phyloP scores from a whole-genome alignment of 1,140 invertebrate species.

The Zaprionus camerounensis region DNA sequence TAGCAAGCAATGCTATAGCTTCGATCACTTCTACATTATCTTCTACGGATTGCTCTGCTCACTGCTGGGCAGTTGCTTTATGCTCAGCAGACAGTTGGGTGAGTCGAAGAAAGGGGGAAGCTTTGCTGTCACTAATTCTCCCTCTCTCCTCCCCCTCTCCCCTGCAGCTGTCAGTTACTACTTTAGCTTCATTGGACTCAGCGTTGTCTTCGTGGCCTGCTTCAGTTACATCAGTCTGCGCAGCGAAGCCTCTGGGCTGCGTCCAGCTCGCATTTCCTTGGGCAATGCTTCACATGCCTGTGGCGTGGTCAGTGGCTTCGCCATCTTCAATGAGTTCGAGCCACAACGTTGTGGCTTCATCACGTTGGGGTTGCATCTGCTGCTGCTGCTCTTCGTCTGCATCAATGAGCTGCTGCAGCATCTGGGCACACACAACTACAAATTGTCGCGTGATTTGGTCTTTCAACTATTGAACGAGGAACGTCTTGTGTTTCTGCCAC shows the following conservation, averaged over 20 bases:
- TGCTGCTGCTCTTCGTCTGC: conserved; percentile 53
- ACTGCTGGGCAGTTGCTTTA: conserved; percentile 73
- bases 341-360: conserved; percentile 63
- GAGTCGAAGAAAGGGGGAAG: conserved; percentile 26
- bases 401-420: conserved; percentile 76
- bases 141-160: not conserved
- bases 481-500: conserved; percentile 64
- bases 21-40: conserved; percentile 75
- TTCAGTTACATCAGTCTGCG: conserved; percentile 74
- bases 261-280: conserved; percentile 63
- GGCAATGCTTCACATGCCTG: conserved; percentile 63
- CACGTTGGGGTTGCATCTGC: conserved; percentile 50
- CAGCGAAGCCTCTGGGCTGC: conserved; percentile 55
- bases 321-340: conserved; percentile 78
- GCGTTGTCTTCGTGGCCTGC: conserved; percentile 63
- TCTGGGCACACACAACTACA: conserved; percentile 64
- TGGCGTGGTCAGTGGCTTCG: conserved; percentile 63
- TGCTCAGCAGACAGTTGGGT: conserved; percentile 74
- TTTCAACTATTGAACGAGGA: conserved; percentile 79
- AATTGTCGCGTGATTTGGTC: conserved; percentile 68
- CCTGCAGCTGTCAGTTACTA: conserved; percentile 69
- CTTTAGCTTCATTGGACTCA: conserved; percentile 70
- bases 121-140: not conserved
- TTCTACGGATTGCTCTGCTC: conserved; percentile 75
- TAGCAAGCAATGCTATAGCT: conserved; percentile 61